Evolutionary conservation across 2,797 vertebrate genomes (phyloP).

Genomic region (Momotus momota): DNA sequence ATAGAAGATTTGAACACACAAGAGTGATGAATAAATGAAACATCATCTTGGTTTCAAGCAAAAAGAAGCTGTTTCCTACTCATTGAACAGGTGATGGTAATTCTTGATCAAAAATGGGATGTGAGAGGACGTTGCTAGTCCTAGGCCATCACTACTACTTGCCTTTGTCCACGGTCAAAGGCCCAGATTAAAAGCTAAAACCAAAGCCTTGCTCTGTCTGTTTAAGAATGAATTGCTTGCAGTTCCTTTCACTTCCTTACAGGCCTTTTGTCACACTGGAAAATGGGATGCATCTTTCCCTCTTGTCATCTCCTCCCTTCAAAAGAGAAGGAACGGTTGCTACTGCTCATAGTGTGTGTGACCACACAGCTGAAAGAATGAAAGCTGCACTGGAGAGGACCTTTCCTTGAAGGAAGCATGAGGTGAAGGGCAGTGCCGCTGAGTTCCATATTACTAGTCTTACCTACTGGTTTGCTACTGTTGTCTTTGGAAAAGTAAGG

Average conservation of each 20-base stretch:
- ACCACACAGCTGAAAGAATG: not conserved
- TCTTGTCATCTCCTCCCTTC: not conserved
- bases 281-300: not conserved
- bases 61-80: not conserved
- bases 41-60: not conserved
- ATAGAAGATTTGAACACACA: accelerated
- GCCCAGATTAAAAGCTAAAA: not conserved
- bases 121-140: not conserved
- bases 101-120: not conserved
- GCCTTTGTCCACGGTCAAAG: not conserved
- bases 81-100: not conserved
- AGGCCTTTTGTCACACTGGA: not conserved
- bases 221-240: not conserved
- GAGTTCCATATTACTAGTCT: not conserved
- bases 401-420: not conserved
- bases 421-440: not conserved
- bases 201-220: accelerated
- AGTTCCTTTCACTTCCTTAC: not conserved
- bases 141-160: not conserved
- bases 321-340: not conserved
- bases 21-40: accelerated
- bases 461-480: not conserved
- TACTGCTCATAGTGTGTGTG: not conserved
- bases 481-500: not conserved
- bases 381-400: not conserved